Base-by-base conservation (phyloP, 2,888 invertebrate species). In the Philopedon plagiatum region DNA sequence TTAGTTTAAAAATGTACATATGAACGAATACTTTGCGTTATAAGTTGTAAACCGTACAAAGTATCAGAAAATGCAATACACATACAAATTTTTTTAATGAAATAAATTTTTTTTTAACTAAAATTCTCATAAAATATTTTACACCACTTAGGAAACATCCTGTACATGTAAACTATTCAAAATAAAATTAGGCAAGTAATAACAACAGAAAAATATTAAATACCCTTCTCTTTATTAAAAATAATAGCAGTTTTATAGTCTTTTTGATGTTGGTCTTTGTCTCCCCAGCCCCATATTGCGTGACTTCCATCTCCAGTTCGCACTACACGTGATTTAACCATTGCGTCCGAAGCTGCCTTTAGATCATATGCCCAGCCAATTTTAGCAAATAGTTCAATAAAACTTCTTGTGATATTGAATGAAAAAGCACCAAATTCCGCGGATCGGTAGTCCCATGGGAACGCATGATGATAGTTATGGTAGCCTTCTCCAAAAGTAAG, bases 291-390 rank as follows among this genome's bases (percentile, higher is more conserved):
- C 94, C 94, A 94, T 3, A 93, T 86, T 39, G 90, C 88, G 80
- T 80, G 79, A 32, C 73, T 73, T 8, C 79, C 79, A 63, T 79
- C 80, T 9, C 80, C 80, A 2, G 79, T 80, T 56, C 78, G 89
- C 79, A 89, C 84, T 0, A 92, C 93, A 15, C 94, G 87, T 79
- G 88, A 91, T 80, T 89, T 87, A 9, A 94, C 88, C 78, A 92
- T 91, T 60, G 92, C 91, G 8, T 87, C 82, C 0, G 93, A 91
- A 0, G 93, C 95, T 0, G 92, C 92, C 85, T 95, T 96, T 78
- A 95, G 84, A 84, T 96, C 95, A 82, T 95, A 95, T 0, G 94
- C 96, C 91, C 92, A 93, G 15, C 97, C 97, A 76, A 96, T 86
- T 83, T 90, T 91, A 9, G 94, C 92, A 86, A 93, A 94, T 81